Conservation (phyloP, 1,140 invertebrate species). For the Hylaeus volcanicus region DNA sequence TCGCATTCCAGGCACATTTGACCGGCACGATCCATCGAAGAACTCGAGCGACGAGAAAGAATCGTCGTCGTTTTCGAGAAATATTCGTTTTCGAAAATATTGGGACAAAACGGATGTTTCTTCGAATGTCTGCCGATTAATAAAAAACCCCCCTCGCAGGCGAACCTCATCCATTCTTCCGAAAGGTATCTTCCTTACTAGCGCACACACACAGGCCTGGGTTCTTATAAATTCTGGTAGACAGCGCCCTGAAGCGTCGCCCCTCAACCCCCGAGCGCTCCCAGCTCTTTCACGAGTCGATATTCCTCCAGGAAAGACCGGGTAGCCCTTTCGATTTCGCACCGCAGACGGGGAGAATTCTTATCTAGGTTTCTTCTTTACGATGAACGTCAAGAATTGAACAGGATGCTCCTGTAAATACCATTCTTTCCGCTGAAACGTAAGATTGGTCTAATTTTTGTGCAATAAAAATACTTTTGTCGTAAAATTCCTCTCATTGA, state of each 20-base stretch:
- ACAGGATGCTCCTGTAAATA: too few relatives aligned
- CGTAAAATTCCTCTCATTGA: too few relatives aligned
- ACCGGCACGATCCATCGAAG: background rate
- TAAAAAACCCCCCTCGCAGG: slow-evolving; percentile 11
- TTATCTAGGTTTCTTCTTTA: too few relatives aligned
- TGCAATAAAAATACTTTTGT: too few relatives aligned
- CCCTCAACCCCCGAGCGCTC: background rate
- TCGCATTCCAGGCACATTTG: too few relatives aligned
- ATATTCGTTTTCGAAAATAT: slow-evolving; percentile 15
- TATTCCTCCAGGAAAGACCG: slow-evolving; percentile 1
- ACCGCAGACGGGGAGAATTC: background rate
- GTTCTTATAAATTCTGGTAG: slow-evolving; percentile 33
- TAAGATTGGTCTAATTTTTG: too few relatives aligned
- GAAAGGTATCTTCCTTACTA: background rate
- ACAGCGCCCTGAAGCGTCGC: background rate
- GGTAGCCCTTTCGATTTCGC: too few relatives aligned
- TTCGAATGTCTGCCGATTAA: slow-evolving; percentile 8
- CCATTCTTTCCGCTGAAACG: too few relatives aligned
- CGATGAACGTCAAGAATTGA: too few relatives aligned
- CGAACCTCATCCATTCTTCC: slow-evolving; percentile 13
- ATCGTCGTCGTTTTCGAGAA: slow-evolving; percentile 14
- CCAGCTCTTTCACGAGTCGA: background rate
- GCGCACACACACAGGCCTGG: background rate
- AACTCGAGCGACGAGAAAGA: slow-evolving; percentile 2
- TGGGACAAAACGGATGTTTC: background rate